Evolutionary conservation across 2,888 invertebrate genomes (phyloP).

Genomic region (Rhingia campestris): DNA sequence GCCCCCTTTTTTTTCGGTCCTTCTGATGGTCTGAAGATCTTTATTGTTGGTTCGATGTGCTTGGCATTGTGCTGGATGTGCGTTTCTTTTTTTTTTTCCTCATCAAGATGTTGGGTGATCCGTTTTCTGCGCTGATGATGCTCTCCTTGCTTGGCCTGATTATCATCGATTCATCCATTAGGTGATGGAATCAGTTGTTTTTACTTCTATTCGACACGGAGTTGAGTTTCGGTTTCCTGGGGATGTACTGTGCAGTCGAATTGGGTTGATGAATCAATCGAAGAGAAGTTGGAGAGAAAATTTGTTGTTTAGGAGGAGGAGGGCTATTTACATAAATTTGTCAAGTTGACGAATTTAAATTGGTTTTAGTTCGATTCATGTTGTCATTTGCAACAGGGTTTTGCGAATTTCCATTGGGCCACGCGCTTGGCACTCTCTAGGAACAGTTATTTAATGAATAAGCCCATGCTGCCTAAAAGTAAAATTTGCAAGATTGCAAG

Average conservation of each 20-base stretch:
- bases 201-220: conserved; percentile 33
- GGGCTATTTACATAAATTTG: too few species aligned
- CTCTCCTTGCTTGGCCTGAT: conserved; percentile 54
- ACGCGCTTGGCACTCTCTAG: too few species aligned
- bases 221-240: conserved; percentile 13
- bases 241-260: conserved; percentile 30
- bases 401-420: too few species aligned
- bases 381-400: too few species aligned
- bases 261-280: conserved; percentile 58
- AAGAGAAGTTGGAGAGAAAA: too few species aligned
- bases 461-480: too few species aligned
- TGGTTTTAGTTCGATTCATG: too few species aligned
- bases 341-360: too few species aligned
- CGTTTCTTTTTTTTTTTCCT: conserved; percentile 5
- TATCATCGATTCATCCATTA: conserved; percentile 56
- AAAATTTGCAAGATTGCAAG: too few species aligned
- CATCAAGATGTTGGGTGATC: conserved; percentile 42
- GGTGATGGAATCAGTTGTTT: conserved; percentile 55
- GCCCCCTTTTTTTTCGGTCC: conserved; percentile 8
- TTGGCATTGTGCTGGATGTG: conserved; percentile 30
- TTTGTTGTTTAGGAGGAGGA: too few species aligned
- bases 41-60: conserved; percentile 36
- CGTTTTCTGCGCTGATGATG: conserved; percentile 37
- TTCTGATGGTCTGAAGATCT: conserved; percentile 26
- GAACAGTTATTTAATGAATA: too few species aligned